phyloP scores from a whole-genome alignment of 2,797 vertebrate genomes.

The Urocyon cinereoargenteus region DNA sequence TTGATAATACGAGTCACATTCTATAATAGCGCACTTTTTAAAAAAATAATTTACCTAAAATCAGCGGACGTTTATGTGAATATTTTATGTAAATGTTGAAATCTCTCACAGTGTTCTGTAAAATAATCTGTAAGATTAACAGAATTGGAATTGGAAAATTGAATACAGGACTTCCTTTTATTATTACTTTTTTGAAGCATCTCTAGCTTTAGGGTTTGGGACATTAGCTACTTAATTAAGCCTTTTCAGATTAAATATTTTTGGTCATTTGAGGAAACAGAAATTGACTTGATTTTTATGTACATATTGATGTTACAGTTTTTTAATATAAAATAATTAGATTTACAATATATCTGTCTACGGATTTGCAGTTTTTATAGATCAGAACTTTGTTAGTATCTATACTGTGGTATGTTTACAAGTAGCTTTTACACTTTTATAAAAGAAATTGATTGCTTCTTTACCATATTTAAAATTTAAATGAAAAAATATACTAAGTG shows the following conservation, averaged over 20 bases:
- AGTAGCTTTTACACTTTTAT: slow-evolving; percentile 29
- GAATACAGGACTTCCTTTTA: background rate
- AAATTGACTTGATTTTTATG: slow-evolving; percentile 47
- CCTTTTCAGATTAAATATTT: background rate
- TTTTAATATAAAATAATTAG: background rate
- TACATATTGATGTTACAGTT: background rate
- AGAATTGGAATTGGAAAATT: slow-evolving; percentile 30
- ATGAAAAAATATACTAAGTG: background rate
- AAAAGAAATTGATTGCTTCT: slow-evolving; percentile 43
- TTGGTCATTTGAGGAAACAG: slow-evolving; percentile 19
- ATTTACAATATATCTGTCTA: background rate
- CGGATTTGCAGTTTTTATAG: slow-evolving; percentile 32
- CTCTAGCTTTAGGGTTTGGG: background rate
- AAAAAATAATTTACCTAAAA: background rate
- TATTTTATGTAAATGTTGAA: background rate
- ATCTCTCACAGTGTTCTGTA: slow-evolving; percentile 19
- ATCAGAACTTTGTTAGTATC: slow-evolving; percentile 26
- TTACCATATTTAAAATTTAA: slow-evolving; percentile 66
- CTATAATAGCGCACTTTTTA: background rate
- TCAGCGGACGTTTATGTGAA: background rate
- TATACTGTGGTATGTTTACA: background rate
- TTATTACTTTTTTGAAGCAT: background rate
- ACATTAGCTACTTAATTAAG: background rate
- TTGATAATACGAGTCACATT: slow-evolving; percentile 13
- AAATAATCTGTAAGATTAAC: background rate